phyloP scores from a whole-genome alignment of 2,797 vertebrate genomes.

The Monodelphis domestica region DNA sequence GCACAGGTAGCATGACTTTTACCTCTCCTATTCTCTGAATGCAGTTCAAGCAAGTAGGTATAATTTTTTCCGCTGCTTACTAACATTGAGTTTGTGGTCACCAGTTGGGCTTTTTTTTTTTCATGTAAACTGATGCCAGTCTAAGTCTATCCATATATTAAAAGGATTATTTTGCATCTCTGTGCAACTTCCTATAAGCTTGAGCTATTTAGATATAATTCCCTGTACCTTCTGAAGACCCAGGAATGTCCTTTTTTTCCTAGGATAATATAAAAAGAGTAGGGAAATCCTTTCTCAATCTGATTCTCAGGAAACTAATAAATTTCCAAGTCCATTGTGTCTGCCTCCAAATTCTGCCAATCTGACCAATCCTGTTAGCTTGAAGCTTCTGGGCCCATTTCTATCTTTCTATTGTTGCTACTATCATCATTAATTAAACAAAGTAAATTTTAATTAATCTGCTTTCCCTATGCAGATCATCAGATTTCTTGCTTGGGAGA shows the following conservation, averaged over 20 bases:
- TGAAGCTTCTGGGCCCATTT: neutral
- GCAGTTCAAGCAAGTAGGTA: neutral
- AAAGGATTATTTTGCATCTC: neutral
- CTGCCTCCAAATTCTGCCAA: too few species aligned
- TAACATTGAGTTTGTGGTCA: neutral
- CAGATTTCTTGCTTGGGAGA: neutral
- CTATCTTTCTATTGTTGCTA: neutral
- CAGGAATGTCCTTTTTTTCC: neutral
- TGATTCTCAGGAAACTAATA: neutral
- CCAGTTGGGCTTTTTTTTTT: too few species aligned
- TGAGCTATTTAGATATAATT: neutral
- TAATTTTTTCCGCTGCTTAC: neutral
- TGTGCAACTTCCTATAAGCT: neutral
- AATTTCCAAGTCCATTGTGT: too few species aligned
- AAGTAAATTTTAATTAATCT: neutral
- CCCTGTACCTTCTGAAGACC: neutral
- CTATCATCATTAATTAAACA: neutral
- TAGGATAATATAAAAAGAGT: neutral
- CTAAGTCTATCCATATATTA: neutral
- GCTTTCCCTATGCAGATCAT: neutral
- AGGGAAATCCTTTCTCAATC: neutral
- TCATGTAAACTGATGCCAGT: neutral
- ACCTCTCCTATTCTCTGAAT: neutral
- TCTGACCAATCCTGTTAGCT: neutral
- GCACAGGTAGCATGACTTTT: neutral